Conservation (phyloP, 2,888 invertebrate genomes). For the Digitonthophagus gazella region DNA sequence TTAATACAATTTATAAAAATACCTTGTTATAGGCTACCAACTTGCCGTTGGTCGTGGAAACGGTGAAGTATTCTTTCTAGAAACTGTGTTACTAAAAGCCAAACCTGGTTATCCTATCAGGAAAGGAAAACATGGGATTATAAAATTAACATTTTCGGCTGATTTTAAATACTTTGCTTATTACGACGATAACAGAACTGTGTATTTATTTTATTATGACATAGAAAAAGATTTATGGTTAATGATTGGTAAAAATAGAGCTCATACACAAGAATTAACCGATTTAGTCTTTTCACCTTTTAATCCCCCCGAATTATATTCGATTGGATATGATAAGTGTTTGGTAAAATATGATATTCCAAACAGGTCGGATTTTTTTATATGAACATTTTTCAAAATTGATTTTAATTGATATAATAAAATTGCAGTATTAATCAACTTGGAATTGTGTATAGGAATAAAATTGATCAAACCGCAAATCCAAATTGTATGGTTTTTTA, state of each 20-base stretch:
- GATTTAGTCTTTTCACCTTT: constrained; percentile 57
- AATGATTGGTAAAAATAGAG: constrained; percentile 60
- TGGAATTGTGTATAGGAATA: constrained; percentile 45
- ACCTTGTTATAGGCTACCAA: constrained; percentile 59
- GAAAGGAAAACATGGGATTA: constrained; percentile 52
- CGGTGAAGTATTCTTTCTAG: constrained; percentile 60
- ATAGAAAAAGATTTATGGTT: constrained; percentile 51
- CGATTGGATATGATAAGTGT: constrained; percentile 59
- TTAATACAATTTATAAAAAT: too few relatives aligned
- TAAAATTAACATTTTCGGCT: constrained; percentile 55
- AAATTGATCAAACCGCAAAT: constrained; percentile 63
- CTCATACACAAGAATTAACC: constrained; percentile 60
- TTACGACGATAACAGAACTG: constrained; percentile 55
- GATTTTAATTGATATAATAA: background rate
- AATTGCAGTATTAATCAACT: constrained; percentile 22
- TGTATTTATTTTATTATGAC: constrained; percentile 55
- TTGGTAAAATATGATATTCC: constrained; percentile 61
- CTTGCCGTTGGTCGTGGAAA: constrained; percentile 60
- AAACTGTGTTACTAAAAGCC: constrained; percentile 58
- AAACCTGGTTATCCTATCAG: constrained; percentile 51
- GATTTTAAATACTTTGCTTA: constrained; percentile 59
- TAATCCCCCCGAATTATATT: constrained; percentile 53
- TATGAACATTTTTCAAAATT: background rate
- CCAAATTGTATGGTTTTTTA: constrained; percentile 58
- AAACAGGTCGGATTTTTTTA: constrained; percentile 43